A percentile compares a stretch with the other conserved stretches of the same genome.
These are phyloP conservation scores for Cyprinodon tularosa DNA, from an alignment of 2,113 vertebrate species.

Conservation along the genomic window DNA sequence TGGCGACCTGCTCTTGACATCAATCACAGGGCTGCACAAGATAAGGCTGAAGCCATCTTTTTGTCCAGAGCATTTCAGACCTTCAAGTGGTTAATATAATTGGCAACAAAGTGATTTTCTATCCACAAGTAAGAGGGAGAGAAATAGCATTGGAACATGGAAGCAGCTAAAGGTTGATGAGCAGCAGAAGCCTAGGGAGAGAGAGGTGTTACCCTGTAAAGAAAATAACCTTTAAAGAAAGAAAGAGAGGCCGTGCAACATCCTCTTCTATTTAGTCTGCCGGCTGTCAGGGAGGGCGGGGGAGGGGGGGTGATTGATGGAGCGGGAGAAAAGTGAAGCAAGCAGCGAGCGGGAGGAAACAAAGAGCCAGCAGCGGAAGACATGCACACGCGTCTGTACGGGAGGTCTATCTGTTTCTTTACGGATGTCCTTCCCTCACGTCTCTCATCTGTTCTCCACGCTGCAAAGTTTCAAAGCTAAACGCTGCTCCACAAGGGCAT, in stretches of 20 bases:
- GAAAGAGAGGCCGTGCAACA: constrained; percentile 47
- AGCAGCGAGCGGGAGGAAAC: constrained; percentile 41
- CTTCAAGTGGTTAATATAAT: constrained; percentile 64
- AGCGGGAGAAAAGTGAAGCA: constrained; percentile 59
- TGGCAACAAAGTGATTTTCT: constrained; percentile 40
- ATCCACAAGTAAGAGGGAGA: constrained; percentile 10
- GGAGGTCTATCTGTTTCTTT: constrained; percentile 9
- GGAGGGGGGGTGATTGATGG: constrained; percentile 66
- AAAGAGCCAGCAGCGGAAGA: constrained; percentile 51
- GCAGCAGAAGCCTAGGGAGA: constrained; percentile 34
- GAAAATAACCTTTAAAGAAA: constrained; percentile 39
- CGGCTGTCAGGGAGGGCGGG: constrained; percentile 46
- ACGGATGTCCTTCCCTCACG: constrained; percentile 21
- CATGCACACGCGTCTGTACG: constrained; percentile 28
- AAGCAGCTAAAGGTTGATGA: constrained; percentile 54
- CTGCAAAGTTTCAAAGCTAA: constrained; percentile 16
- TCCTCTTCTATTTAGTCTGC: constrained; percentile 61
- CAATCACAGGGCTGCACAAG: constrained; percentile 65
- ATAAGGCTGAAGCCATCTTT: constrained; percentile 69
- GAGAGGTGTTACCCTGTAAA: constrained; percentile 46
- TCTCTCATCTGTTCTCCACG: constrained; percentile 23
- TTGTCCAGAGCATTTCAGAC: constrained; percentile 59
- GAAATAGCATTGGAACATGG: constrained; percentile 32
- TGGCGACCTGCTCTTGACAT: constrained; percentile 67
- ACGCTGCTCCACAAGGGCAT: background rate